Evolutionary conservation across 2,113 vertebrate genomes (phyloP).

Genomic region (Jaculus jaculus): DNA sequence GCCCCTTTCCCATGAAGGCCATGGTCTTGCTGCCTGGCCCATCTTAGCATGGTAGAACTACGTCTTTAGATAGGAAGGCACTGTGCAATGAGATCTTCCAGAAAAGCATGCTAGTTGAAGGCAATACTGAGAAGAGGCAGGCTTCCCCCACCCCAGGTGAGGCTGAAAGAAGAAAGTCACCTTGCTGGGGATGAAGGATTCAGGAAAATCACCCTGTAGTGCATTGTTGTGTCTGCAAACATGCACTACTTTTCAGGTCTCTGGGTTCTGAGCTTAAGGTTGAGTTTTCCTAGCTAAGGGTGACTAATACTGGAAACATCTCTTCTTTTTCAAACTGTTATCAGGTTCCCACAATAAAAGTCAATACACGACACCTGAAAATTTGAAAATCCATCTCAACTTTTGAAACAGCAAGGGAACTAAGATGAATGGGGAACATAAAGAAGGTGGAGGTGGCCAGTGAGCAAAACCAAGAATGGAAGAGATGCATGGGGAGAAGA

Average conservation of each 20-base stretch:
- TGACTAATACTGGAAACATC: background rate
- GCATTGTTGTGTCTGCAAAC: background rate
- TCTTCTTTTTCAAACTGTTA: background rate
- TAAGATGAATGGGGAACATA: too few relatives aligned
- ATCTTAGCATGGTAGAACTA: background rate
- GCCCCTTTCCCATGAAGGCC: background rate
- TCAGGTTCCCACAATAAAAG: background rate
- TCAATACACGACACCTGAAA: background rate
- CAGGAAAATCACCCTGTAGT: background rate
- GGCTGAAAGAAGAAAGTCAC: background rate
- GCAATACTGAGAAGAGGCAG: background rate
- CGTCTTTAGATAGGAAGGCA: conserved; percentile 2
- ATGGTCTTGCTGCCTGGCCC: background rate
- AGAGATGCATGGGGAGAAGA: background rate
- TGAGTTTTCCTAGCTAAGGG: conserved; percentile 14
- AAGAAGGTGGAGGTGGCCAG: background rate
- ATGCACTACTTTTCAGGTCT: background rate
- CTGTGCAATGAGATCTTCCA: background rate
- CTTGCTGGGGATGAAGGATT: background rate
- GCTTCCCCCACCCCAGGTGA: background rate
- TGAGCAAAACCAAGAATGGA: background rate
- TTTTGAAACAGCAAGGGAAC: background rate
- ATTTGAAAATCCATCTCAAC: background rate
- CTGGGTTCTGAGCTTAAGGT: background rate
- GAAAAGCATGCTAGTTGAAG: background rate